A percentile compares a stretch with the other conserved stretches of the same genome.
Evolutionary conservation across 64 coral and sea anemone genomes (phyloP).

Genomic region (Acropora yongei): DNA sequence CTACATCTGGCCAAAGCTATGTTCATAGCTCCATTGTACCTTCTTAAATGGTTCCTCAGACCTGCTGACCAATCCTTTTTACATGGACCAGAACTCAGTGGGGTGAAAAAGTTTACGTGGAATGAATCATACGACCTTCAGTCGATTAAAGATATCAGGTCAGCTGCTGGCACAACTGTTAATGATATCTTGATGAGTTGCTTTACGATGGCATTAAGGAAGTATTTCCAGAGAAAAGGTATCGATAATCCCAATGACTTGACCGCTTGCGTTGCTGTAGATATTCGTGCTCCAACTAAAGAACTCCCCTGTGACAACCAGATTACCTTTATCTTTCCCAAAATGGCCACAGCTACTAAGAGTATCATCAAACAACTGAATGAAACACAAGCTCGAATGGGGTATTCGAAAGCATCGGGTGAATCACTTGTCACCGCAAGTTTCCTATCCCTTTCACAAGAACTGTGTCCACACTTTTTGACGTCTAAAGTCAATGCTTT

Average conservation of each 20-base stretch:
- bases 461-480: conserved; percentile 64
- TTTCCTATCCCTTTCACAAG: conserved; percentile 48
- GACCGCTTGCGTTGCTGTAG: conserved; percentile 78
- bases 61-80: conserved; percentile 68
- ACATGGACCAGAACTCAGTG: conserved; percentile 77
- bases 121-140: conserved; percentile 68
- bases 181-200: conserved; percentile 93
- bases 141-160: conserved; percentile 82
- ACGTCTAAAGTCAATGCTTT: conserved; percentile 23
- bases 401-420: conserved; percentile 75
- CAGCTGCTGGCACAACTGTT: conserved; percentile 78
- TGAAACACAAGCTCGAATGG: conserved; percentile 82
- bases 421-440: conserved; percentile 67
- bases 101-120: conserved; percentile 88
- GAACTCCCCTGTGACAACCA: conserved; percentile 70
- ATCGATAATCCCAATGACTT: conserved; percentile 74
- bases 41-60: conserved; percentile 38
- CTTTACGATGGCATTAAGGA: conserved; percentile 69
- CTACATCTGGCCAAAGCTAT: conserved; percentile 69
- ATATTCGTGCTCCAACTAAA: conserved; percentile 63
- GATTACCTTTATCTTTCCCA: conserved; percentile 81
- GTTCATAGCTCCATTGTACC: conserved; percentile 34
- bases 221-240: conserved; percentile 82
- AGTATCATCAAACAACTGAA: conserved; percentile 46
- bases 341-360: conserved; percentile 56